Evolutionary conservation across 2,888 invertebrate genomes (phyloP).

Genomic region (Metallyticus violacea): DNA sequence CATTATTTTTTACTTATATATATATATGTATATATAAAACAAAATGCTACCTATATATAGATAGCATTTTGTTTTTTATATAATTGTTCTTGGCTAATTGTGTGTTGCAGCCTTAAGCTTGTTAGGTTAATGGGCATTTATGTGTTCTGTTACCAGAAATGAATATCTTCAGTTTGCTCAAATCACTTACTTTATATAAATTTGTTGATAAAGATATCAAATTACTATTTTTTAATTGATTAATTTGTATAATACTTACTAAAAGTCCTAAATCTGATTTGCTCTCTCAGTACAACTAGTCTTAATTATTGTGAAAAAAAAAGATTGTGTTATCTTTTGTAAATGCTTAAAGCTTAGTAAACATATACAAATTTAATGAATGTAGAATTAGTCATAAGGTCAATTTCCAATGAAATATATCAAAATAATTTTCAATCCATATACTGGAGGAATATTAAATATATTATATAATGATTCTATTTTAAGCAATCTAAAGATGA

Average conservation of each 20-base stretch:
- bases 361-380: background rate
- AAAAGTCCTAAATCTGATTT: background rate
- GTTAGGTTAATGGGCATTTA: no score
- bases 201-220: background rate
- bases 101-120: no score
- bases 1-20: no score
- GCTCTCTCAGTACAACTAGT: background rate
- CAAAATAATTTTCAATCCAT: background rate
- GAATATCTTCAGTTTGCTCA: background rate
- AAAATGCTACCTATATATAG: no score
- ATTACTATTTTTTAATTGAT: background rate
- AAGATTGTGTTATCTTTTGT: background rate
- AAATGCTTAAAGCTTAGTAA: background rate
- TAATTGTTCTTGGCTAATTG: no score
- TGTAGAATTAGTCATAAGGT: no score
- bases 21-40: no score
- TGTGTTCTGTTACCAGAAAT: background rate
- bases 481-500: background rate
- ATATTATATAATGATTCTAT: background rate
- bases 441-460: background rate
- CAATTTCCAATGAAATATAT: background rate
- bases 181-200: background rate
- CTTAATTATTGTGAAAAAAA: background rate
- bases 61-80: no score
- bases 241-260: background rate